Percentiles rank a stretch among this genome's conserved stretches.
phyloP scores from a whole-genome alignment of 2,888 invertebrate species.

The Hermaeophaga mercurialis region DNA sequence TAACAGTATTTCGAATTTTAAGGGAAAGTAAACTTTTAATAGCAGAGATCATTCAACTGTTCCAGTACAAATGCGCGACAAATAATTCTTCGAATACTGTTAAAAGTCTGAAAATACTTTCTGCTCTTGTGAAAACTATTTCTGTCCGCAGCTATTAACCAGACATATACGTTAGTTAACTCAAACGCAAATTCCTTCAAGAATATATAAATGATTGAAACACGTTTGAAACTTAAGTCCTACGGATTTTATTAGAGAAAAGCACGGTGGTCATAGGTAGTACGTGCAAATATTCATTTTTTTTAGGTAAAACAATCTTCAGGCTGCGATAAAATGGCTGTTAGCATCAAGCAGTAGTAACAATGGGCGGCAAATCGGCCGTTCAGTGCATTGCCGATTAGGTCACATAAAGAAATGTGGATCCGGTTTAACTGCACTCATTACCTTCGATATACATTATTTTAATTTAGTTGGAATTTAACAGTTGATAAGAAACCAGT shows the following conservation, averaged over 20 bases:
- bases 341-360: conserved; percentile 31
- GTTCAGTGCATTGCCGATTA: conserved; percentile 44
- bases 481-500: too few species aligned
- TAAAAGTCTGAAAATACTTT: too few species aligned
- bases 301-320: conserved; percentile 22
- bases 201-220: conserved; percentile 18
- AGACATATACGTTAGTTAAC: conserved; percentile 1
- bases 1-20: too few species aligned
- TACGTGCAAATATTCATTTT: conserved; percentile 24
- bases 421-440: background rate
- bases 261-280: conserved; percentile 21
- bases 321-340: conserved; percentile 26
- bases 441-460: too few species aligned
- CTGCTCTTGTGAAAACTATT: background rate
- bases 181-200: conserved; percentile 5
- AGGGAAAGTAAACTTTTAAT: too few species aligned
- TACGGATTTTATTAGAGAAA: conserved; percentile 22
- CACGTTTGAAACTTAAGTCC: conserved; percentile 20
- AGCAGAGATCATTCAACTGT: too few species aligned
- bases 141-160: background rate
- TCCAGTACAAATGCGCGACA: too few species aligned
- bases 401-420: conserved; percentile 38
- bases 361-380: conserved; percentile 37
- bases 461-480: too few species aligned
- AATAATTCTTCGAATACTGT: too few species aligned